Conservation (phyloP, 2,797 vertebrate species). For the Sylvilagus floridanus region DNA sequence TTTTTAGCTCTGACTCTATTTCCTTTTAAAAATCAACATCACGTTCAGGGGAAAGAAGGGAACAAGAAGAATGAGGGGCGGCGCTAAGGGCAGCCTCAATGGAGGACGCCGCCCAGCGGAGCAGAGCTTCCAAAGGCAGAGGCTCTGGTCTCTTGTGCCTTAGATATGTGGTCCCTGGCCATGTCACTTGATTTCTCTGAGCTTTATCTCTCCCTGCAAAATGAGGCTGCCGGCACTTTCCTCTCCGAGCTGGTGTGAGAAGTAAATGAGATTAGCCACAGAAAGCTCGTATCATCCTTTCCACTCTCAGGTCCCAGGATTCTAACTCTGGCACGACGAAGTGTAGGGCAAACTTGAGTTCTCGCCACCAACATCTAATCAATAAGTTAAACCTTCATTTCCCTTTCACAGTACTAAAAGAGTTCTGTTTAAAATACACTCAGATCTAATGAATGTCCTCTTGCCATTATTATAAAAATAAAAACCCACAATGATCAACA, state of each 20-base stretch:
- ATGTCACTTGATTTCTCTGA: conserved; percentile 9
- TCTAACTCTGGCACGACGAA: not conserved
- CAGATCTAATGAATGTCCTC: not conserved
- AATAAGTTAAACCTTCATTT: conserved; percentile 43
- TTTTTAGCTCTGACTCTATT: conserved; percentile 30
- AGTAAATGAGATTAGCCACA: not conserved
- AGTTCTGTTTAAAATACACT: conserved; percentile 57
- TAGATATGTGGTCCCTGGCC: not conserved
- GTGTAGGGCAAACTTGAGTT: not conserved
- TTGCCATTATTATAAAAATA: conserved; percentile 8
- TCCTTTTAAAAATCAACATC: conserved; percentile 30
- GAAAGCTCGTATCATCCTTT: not conserved
- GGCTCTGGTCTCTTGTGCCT: not conserved
- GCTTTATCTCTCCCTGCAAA: conserved; percentile 40
- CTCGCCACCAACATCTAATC: not conserved
- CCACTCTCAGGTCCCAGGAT: not conserved
- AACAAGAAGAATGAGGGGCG: not conserved
- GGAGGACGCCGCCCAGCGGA: not conserved
- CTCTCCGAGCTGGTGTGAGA: not conserved
- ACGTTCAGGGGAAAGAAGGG: not conserved
- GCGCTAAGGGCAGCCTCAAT: not conserved
- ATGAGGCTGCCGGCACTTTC: not conserved
- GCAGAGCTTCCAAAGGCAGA: not conserved
- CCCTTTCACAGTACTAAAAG: conserved; percentile 28
- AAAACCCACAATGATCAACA: conserved; percentile 3